Base-by-base conservation (phyloP, 2,888 invertebrate species). In the Neoscelio sp. region DNA sequence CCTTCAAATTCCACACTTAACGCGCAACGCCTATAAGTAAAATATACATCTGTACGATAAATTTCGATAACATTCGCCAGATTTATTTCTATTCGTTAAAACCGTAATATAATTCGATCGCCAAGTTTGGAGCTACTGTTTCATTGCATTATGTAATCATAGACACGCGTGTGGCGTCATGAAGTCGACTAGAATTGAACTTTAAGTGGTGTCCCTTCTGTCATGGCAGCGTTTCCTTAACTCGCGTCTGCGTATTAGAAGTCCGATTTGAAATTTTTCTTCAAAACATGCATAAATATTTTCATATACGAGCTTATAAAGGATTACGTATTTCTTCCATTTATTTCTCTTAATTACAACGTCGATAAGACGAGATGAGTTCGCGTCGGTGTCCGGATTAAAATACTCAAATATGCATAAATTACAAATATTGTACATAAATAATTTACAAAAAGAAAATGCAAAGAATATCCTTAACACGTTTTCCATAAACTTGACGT, bases 261-360 rank as follows among this genome's bases (percentile, higher is more conserved):
- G 20, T 26, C 26, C 10, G 3, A 15, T 62, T 26, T 13, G 15
- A 26, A 20, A 26, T 67, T 58, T 60, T 70, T 60, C 58, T 60
- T 70, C 60, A 50, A 60, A 70, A 70, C 60, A 70, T 8, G 44
- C 46, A 20, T 48, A 35, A 56, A 48, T 68, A 58, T 68, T 68
- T 68, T 48, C 28, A 68, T 68, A 58, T 40, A 20, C 10, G 42
- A 23, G 17, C 50, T 71, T 71, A 71, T 20, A 2, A 10, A 7
- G 54, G 71, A 71, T 71, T 71, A 71, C 52, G 52, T 13, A 71
- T 62, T 71, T 71, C 60, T 71, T 71, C 54, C 62, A 71, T 71
- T 71, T 70, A 52, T 52, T 71, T 44, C 62, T 52, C 35, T 71
- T 54, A 71, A 62, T 71, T 62, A 71, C 44, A 10, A 38, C 10